Conservation (phyloP, 2,888 invertebrate genomes). For the Caenorhabditis sp. region DNA sequence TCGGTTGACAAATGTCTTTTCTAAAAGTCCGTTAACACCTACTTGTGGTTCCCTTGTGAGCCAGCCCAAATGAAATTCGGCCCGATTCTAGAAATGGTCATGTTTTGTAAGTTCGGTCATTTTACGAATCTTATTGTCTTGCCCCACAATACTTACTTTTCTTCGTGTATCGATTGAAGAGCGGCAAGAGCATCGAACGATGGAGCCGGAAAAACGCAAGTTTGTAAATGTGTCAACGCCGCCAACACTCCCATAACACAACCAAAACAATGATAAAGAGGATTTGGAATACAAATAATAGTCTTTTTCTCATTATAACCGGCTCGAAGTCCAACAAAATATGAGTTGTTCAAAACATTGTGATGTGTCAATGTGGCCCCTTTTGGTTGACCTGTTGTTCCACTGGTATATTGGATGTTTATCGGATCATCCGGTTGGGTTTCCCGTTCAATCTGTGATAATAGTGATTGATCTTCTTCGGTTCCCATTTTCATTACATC, state of each 20-base stretch:
- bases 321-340: constrained; percentile 76
- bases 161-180: constrained; percentile 77
- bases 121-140: too few species aligned
- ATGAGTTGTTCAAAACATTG: constrained; percentile 81
- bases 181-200: constrained; percentile 76
- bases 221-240: constrained; percentile 74
- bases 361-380: constrained; percentile 78
- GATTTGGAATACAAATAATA: constrained; percentile 68
- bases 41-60: too few species aligned
- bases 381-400: constrained; percentile 84
- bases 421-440: constrained; percentile 77
- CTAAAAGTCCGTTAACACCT: too few species aligned
- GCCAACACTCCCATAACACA: constrained; percentile 77
- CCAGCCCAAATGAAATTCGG: too few species aligned
- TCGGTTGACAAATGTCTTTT: too few species aligned
- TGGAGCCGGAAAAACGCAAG: constrained; percentile 72
- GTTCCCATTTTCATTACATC: constrained; percentile 73
- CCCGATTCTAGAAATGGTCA: too few species aligned
- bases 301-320: constrained; percentile 70
- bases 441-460: constrained; percentile 73
- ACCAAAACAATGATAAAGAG: constrained; percentile 80
- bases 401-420: constrained; percentile 77
- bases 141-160: constrained; percentile 75
- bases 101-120: too few species aligned
- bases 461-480: constrained; percentile 66